Conservation (phyloP, 2,113 vertebrate species). For the Hydropotes inermis region DNA sequence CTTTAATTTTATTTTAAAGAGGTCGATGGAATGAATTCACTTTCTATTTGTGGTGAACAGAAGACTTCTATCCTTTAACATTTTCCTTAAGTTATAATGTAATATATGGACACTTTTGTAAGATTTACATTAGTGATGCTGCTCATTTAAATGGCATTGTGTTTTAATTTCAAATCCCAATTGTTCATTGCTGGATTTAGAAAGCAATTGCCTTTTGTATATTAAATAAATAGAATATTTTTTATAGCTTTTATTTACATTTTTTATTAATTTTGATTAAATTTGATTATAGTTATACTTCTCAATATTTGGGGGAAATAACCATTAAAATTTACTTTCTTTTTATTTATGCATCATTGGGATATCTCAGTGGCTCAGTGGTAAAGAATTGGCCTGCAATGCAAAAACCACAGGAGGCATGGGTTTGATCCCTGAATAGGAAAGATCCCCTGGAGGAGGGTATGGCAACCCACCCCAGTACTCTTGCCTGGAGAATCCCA, state of each 20-base stretch:
- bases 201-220: not conserved
- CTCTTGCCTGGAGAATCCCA: not conserved
- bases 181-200: not conserved
- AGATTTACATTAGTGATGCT: not conserved
- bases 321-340: not conserved
- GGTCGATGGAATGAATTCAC: not conserved
- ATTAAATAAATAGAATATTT: not conserved
- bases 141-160: not conserved
- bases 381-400: not conserved
- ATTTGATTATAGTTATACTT: not conserved
- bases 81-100: not conserved
- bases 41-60: not conserved
- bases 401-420: not conserved
- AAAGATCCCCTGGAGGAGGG: not conserved
- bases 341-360: not conserved
- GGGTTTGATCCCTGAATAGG: not conserved
- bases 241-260: not conserved
- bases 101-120: not conserved
- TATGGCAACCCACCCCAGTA: not conserved
- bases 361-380: not conserved
- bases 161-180: not conserved
- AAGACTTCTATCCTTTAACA: not conserved
- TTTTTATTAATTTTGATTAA: not conserved
- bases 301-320: not conserved
- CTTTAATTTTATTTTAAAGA: not conserved